These are phyloP conservation scores for Epinotia ramella DNA, from an alignment of 2,888 invertebrate genomes.

Conservation along the genomic window DNA sequence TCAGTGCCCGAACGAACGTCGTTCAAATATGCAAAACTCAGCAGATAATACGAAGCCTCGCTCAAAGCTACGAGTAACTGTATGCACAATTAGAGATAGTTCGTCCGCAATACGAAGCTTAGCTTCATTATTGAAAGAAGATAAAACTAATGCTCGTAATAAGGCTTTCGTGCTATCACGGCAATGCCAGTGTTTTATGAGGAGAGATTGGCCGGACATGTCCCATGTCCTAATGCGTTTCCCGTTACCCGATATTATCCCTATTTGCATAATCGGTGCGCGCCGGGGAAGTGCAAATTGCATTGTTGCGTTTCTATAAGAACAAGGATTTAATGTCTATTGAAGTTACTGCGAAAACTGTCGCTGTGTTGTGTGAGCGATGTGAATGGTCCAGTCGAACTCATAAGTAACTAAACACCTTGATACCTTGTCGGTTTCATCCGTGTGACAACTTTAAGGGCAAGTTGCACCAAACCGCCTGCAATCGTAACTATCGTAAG, in stretches of 20 bases:
- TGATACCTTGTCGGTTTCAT: no score
- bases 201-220: slow-evolving; percentile 36
- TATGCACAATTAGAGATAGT: slow-evolving; percentile 26
- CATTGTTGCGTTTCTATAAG: slow-evolving; percentile 24
- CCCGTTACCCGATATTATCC: slow-evolving; percentile 46
- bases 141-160: slow-evolving; percentile 28
- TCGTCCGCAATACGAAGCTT: background rate
- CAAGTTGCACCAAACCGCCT: no score
- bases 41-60: slow-evolving; percentile 14
- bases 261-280: slow-evolving; percentile 51
- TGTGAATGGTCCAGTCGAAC: no score
- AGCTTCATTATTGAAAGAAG: slow-evolving; percentile 31
- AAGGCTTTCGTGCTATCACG: slow-evolving; percentile 26
- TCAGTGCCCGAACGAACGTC: background rate
- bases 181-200: slow-evolving; percentile 40
- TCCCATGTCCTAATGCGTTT: slow-evolving; percentile 26
- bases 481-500: no score
- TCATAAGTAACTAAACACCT: no score
- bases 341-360: background rate
- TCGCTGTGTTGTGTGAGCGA: no score
- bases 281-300: slow-evolving; percentile 32
- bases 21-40: slow-evolving; percentile 17
- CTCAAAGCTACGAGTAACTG: background rate
- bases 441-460: no score
- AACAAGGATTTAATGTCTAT: background rate